Evolutionary conservation across 2,797 vertebrate genomes (phyloP).

Genomic region (Sphenopsis melanotis): DNA sequence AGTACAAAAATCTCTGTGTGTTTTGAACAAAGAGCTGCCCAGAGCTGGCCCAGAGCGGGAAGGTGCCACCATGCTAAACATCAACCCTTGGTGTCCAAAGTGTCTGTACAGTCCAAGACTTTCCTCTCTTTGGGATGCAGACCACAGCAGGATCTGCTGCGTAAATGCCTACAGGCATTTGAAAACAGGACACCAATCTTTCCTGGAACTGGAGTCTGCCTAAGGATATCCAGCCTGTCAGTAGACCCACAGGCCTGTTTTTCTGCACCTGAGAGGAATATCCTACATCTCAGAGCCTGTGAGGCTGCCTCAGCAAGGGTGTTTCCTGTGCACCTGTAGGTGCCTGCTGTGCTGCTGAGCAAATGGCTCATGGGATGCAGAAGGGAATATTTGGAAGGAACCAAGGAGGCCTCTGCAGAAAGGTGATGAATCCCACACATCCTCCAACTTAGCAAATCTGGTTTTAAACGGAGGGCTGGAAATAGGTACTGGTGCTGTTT

Average conservation of each 20-base stretch:
- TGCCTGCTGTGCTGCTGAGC: accelerated
- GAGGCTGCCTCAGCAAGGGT: not conserved
- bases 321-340: not conserved
- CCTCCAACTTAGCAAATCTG: not conserved
- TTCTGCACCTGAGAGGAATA: not conserved
- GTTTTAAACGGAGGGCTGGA: not conserved
- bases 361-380: accelerated
- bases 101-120: not conserved
- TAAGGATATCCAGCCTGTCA: not conserved
- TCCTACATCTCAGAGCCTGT: not conserved
- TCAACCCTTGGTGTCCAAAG: not conserved
- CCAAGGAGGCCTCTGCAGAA: not conserved
- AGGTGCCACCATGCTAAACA: not conserved
- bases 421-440: not conserved
- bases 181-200: not conserved
- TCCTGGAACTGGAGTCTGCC: not conserved
- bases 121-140: not conserved
- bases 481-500: not conserved
- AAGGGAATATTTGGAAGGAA: not conserved
- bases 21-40: not conserved
- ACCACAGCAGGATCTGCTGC: not conserved
- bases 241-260: not conserved
- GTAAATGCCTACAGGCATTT: not conserved
- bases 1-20: not conserved
- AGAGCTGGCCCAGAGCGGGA: not conserved